Evolutionary conservation across 2,113 vertebrate genomes (phyloP).

Genomic region (Aspidoscelis tigris): DNA sequence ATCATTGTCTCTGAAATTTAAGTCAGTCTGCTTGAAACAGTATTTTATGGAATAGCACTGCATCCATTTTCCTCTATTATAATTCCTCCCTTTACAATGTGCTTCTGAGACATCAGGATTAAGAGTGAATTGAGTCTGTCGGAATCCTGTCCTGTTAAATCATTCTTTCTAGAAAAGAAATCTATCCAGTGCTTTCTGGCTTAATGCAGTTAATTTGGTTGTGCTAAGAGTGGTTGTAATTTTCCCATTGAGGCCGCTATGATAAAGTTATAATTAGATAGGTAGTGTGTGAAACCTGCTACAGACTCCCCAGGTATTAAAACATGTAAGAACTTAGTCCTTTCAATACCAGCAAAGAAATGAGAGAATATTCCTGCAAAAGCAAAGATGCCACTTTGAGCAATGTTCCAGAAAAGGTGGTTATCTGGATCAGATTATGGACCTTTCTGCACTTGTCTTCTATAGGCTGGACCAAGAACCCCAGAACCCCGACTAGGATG

Average conservation of each 20-base stretch:
- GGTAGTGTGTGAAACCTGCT: constrained; percentile 42
- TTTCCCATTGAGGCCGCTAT: neutral
- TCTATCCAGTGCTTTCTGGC: neutral
- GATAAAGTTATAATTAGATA: constrained; percentile 14
- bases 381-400: neutral
- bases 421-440: too few species aligned
- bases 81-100: constrained; percentile 38
- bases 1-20: constrained; percentile 45
- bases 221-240: constrained; percentile 17
- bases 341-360: neutral
- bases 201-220: constrained; percentile 31
- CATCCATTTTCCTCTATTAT: constrained; percentile 44
- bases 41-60: constrained; percentile 56
- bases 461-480: too few species aligned
- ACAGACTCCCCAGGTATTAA: neutral
- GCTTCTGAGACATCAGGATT: constrained; percentile 25
- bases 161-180: neutral
- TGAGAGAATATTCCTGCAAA: neutral
- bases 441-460: too few species aligned
- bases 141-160: constrained; percentile 3
- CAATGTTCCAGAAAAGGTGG: too few species aligned
- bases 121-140: neutral
- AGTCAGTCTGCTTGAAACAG: constrained; percentile 48
- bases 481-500: too few species aligned
- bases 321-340: fast-evolving